A percentile compares a stretch with the other conserved stretches of the same genome.
Conservation (phyloP, 2,888 invertebrate genomes). For the Andrena minutula region DNA sequence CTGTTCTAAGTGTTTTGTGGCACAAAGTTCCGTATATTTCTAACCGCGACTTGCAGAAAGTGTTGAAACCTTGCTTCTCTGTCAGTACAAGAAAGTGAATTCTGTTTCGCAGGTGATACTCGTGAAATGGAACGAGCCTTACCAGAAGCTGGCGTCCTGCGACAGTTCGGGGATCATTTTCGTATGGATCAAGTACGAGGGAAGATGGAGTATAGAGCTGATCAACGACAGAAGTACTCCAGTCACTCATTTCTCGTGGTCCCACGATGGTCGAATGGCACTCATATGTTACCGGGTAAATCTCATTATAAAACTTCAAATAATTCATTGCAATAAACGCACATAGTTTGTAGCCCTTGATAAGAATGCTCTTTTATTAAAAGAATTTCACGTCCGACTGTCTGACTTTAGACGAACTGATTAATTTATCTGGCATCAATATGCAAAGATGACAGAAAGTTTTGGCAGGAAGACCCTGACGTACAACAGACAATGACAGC, state of each 20-base stretch:
- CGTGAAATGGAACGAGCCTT: conserved; percentile 99
- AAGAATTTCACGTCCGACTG: too few relatives aligned
- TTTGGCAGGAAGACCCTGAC: neutral
- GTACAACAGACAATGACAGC: conserved; percentile 1
- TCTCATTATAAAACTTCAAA: neutral
- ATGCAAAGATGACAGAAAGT: too few relatives aligned
- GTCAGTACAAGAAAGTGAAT: neutral
- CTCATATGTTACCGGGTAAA: conserved; percentile 97
- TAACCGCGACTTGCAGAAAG: too few relatives aligned
- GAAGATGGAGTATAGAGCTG: conserved; percentile 99
- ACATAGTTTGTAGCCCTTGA: neutral
- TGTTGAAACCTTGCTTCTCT: too few relatives aligned
- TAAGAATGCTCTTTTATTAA: neutral
- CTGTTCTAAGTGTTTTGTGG: too few relatives aligned
- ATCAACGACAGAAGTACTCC: conserved; percentile 99
- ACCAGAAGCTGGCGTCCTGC: conserved; percentile 98
- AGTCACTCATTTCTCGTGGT: conserved; percentile 99
- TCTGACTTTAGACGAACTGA: too few relatives aligned
- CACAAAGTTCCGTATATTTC: too few relatives aligned
- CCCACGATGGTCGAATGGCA: conserved; percentile 99
- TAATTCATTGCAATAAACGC: neutral
- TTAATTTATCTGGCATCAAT: too few relatives aligned
- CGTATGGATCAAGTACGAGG: conserved; percentile 99
- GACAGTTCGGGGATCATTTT: conserved; percentile 99
- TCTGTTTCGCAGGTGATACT: conserved; percentile 90